Percentiles rank a stretch among this genome's conserved stretches.
phyloP scores from a whole-genome alignment of 2,113 vertebrate genomes.

The Eretmochelys imbricata region DNA sequence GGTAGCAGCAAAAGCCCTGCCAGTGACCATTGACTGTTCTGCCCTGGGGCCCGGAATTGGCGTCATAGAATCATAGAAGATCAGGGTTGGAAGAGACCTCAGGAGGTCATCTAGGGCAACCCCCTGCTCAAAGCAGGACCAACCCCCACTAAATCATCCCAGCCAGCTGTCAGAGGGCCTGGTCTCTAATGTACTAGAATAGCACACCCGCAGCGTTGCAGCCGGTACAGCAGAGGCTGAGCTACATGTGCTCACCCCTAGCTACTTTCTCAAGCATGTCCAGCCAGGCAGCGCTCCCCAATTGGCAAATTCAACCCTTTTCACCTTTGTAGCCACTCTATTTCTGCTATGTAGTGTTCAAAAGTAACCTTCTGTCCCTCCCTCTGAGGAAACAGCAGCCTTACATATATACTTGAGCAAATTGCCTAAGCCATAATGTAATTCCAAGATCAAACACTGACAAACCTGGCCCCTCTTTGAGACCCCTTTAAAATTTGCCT shows the following conservation, averaged over 20 bases:
- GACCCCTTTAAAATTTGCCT: background rate
- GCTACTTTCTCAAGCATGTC: background rate
- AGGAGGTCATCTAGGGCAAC: too few relatives aligned
- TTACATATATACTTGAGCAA: slow-evolving; percentile 45
- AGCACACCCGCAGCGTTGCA: fast-evolving
- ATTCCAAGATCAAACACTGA: background rate
- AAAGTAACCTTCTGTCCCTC: slow-evolving; percentile 35
- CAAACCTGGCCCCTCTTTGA: background rate
- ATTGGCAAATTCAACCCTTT: slow-evolving; percentile 58
- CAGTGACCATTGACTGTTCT: too few relatives aligned
- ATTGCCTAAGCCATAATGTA: background rate
- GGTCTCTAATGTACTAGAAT: background rate
- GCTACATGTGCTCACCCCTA: background rate
- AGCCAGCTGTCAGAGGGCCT: too few relatives aligned
- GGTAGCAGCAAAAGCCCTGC: too few relatives aligned
- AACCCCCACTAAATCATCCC: too few relatives aligned
- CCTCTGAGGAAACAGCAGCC: background rate
- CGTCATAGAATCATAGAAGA: too few relatives aligned
- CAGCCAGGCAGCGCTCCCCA: background rate
- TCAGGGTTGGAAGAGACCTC: too few relatives aligned
- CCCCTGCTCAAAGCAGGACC: too few relatives aligned
- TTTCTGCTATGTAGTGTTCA: slow-evolving; percentile 46
- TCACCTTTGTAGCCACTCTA: slow-evolving; percentile 56
- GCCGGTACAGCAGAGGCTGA: background rate
- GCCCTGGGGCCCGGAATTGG: too few relatives aligned